Conservation (phyloP, 37 sponge, comb jelly and placozoan species). For the Chondrosia reniformis region DNA sequence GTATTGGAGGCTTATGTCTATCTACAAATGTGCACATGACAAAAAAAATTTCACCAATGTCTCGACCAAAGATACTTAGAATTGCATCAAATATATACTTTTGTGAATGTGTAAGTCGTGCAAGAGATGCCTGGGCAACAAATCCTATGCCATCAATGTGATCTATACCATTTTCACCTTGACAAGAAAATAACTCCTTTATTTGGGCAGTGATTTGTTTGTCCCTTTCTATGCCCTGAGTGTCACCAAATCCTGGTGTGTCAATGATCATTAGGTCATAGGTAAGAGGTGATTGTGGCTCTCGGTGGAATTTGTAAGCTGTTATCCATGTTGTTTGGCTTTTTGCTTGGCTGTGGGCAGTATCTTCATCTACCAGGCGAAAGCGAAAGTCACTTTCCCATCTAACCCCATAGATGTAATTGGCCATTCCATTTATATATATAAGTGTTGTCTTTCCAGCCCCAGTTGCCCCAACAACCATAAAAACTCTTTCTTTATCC, state of each 20-base stretch:
- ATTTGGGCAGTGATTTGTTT: conserved; percentile 29
- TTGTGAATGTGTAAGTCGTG: conserved; percentile 53
- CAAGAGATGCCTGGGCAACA: conserved; percentile 56
- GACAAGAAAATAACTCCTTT: conserved; percentile 39
- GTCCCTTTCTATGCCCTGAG: conserved; percentile 46
- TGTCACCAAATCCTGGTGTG: conserved; percentile 52
- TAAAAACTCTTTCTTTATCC: conserved; percentile 56
- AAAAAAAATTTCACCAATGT: conserved; percentile 37
- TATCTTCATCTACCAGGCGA: conserved; percentile 23
- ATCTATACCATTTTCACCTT: conserved; percentile 23
- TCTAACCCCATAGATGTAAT: conserved; percentile 28
- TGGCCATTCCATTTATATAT: conserved; percentile 36
- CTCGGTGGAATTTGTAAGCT: conserved; percentile 39
- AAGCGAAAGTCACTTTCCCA: conserved; percentile 36
- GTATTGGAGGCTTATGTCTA: conserved; percentile 46
- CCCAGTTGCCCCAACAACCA: conserved; percentile 80
- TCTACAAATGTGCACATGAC: conserved; percentile 82
- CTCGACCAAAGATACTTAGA: conserved; percentile 33
- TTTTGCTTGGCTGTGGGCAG: conserved; percentile 4
- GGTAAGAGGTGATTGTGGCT: conserved; percentile 1
- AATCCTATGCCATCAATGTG: conserved; percentile 54
- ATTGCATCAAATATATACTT: conserved; percentile 56
- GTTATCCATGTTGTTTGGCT: conserved; percentile 39
- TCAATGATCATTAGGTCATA: conserved; percentile 24
- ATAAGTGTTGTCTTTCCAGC: conserved; percentile 75